Evolutionary conservation across 2,113 vertebrate species (phyloP), one percentile per base, ranked within the genome.

Genomic region (Suricata suricatta): DNA sequence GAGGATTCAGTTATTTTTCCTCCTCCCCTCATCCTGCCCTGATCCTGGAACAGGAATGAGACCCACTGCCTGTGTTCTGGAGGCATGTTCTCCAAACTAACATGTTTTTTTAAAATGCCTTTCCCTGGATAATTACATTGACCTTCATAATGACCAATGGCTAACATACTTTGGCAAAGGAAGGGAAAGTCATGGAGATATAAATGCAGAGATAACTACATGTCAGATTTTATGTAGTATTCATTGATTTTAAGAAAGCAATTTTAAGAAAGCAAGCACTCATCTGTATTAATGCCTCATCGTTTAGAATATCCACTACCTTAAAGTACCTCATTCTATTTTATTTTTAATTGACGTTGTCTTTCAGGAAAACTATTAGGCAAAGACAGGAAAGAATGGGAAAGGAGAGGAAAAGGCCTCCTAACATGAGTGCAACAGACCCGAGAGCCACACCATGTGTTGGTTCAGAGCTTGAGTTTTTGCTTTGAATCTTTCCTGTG

Each of bases 181-280:
- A 60, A 85, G 11, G 23, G n/a, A 69, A 88, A 60, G 19, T 21
- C 25, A 21, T 15, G 38, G 27, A 21, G 16, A n/a, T 16, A 19
- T 4, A 63, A 88, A 97, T 33, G 74, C 25, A 71, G 63, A 64
- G 50, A 66, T 50, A 68, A 71, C 9, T 66, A 1, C 0, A 12
- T 54, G 64, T 68, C 81, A 72, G 12, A 95, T 72, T 71, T 71
- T 27, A 72, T 60, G 33, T 44, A 47, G 47, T 12, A 6, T 41
- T 96, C 63, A 72, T 90, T 93, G 66, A 80, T 25, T 92, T 96
- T 79, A 79, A 35, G 63, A 82, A n/a, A 69, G 19, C 38, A 77
- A 41, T 25, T 92, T 96, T 79, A 79, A 35, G 63, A 82, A n/a
- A 69, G 19, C 38, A 77, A 41, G 29, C 7, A 68, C 4, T 31